Percentiles rank a stretch among this genome's conserved stretches.
Evolutionary conservation across 1,140 invertebrate genomes (phyloP).

Genomic region (Eumeta japonica): DNA sequence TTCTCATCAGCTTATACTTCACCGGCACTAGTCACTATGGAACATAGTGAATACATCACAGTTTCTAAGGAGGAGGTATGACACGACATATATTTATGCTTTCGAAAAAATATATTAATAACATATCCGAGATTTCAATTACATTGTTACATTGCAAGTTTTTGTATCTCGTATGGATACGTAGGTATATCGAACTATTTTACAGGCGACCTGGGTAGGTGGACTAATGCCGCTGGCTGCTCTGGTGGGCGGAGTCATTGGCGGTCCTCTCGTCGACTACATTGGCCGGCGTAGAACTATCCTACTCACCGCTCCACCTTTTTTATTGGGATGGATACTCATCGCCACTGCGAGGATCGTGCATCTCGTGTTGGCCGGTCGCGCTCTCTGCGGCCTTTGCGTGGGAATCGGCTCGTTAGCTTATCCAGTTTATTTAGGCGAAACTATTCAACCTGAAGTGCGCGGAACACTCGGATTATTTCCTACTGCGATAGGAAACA

Average conservation of each 20-base stretch:
- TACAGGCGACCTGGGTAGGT: constrained; percentile 85
- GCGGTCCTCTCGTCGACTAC: constrained; percentile 84
- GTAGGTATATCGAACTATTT: constrained; percentile 20
- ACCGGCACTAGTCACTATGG: constrained; percentile 75
- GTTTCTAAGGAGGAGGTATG: constrained; percentile 66
- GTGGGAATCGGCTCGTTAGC: constrained; percentile 84
- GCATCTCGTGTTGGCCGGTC: constrained; percentile 69
- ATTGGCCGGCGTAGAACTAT: constrained; percentile 83
- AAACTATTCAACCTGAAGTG: constrained; percentile 87
- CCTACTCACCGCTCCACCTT: constrained; percentile 76
- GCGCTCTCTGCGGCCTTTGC: constrained; percentile 79
- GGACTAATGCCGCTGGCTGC: constrained; percentile 86
- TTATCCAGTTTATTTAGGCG: constrained; percentile 87
- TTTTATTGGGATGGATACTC: constrained; percentile 79
- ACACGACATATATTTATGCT: background rate
- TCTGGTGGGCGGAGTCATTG: constrained; percentile 77
- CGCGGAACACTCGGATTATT: constrained; percentile 83
- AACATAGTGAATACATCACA: constrained; percentile 55
- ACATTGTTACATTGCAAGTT: too few relatives aligned
- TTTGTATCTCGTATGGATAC: too few relatives aligned
- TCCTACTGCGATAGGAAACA: constrained; percentile 87
- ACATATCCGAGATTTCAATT: background rate
- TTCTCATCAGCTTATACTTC: constrained; percentile 84
- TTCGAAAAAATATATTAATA: background rate
- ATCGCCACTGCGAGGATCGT: constrained; percentile 72